These are phyloP conservation scores for Nephrocerus scutellatus DNA, from an alignment of 2,888 invertebrate genomes.

Conservation along the genomic window DNA sequence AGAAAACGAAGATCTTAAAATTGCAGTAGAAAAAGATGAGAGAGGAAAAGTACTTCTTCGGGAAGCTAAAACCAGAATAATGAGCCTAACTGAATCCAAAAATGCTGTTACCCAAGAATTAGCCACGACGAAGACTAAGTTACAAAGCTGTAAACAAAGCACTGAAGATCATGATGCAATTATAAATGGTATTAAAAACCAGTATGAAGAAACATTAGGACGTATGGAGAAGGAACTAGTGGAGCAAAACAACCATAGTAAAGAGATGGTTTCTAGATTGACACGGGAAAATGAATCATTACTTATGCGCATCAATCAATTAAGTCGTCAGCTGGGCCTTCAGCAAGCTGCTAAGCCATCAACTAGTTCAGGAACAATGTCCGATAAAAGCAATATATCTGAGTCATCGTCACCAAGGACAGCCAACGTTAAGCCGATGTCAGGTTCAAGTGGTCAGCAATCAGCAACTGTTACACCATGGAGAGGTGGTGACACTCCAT, in stretches of 20 bases:
- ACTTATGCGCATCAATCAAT: constrained; percentile 60
- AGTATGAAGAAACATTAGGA: constrained; percentile 62
- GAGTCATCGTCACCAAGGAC: constrained; percentile 58
- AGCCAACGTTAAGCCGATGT: constrained; percentile 92
- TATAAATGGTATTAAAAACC: constrained; percentile 58
- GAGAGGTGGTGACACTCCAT: constrained; percentile 72
- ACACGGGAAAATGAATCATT: constrained; percentile 62
- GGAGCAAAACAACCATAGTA: constrained; percentile 56
- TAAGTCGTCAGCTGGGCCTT: constrained; percentile 59
- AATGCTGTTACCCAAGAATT: constrained; percentile 56
- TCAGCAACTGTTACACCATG: constrained; percentile 56
- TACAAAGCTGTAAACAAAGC: constrained; percentile 51
- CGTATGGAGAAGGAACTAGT: constrained; percentile 67
- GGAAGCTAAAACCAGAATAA: constrained; percentile 67
- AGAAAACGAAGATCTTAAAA: constrained; percentile 60
- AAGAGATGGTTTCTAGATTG: constrained; percentile 49
- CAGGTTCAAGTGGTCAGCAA: constrained; percentile 54
- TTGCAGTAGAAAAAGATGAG: constrained; percentile 63
- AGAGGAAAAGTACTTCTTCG: constrained; percentile 61
- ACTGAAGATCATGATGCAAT: constrained; percentile 55
- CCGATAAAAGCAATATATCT: constrained; percentile 54
- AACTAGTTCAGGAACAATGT: constrained; percentile 56
- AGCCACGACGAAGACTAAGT: constrained; percentile 50
- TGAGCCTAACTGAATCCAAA: constrained; percentile 64
- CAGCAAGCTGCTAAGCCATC: constrained; percentile 63